phyloP scores from a whole-genome alignment of 1,140 invertebrate genomes.

The Platyscapa corneri region DNA sequence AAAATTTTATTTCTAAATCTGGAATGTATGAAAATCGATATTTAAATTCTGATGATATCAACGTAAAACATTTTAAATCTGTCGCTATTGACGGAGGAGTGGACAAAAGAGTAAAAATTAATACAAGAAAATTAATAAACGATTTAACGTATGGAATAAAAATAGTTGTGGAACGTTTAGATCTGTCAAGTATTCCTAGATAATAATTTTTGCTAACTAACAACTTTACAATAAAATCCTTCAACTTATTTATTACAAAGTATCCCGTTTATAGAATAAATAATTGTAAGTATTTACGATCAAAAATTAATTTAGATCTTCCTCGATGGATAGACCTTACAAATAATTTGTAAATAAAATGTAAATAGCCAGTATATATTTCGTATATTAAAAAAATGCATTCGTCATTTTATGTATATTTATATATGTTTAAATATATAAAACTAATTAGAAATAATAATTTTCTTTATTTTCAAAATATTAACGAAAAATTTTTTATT shows the following conservation, averaged over 20 bases:
- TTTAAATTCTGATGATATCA: constrained; percentile 33
- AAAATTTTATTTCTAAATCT: constrained; percentile 8
- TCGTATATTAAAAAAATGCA: constrained; percentile 25
- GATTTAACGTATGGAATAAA: constrained; percentile 67
- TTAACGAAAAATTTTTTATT: too few species aligned
- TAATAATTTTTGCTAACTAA: constrained; percentile 33
- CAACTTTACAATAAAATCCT: not conserved
- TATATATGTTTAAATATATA: not conserved
- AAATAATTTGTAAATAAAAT: constrained; percentile 26
- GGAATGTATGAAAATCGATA: constrained; percentile 21
- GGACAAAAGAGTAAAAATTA: constrained; percentile 54
- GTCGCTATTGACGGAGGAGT: constrained; percentile 18
- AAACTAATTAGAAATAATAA: not conserved
- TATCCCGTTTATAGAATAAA: not conserved
- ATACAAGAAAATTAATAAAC: constrained; percentile 68
- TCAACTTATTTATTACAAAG: constrained; percentile 6
- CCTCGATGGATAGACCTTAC: constrained; percentile 24
- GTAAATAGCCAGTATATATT: constrained; percentile 40
- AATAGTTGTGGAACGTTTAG: constrained; percentile 66
- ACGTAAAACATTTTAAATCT: constrained; percentile 5
- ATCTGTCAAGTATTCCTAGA: constrained; percentile 58
- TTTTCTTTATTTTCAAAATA: not conserved
- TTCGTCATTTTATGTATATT: constrained; percentile 42
- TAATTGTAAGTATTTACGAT: constrained; percentile 14
- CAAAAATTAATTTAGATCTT: constrained; percentile 20